These are phyloP conservation scores for Apteryx owenii DNA, from an alignment of 2,113 vertebrate genomes.

Conservation along the genomic window DNA sequence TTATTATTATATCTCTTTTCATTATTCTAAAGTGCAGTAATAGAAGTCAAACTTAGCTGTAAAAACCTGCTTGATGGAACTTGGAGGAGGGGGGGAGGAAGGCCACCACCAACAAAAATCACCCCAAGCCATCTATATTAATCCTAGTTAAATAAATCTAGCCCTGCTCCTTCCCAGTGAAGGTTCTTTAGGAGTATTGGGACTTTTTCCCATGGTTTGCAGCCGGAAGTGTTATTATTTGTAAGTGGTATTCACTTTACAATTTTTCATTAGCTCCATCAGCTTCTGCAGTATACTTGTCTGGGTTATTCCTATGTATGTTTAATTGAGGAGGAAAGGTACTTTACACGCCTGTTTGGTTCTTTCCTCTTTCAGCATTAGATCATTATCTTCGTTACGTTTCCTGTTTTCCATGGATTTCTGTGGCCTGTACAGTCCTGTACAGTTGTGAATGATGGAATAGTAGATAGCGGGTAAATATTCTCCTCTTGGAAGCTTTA, in stretches of 20 bases:
- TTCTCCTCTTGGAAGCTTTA: not conserved
- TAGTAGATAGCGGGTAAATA: not conserved
- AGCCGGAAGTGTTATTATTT: not conserved
- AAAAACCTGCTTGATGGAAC: not conserved
- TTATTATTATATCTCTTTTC: too few relatives aligned
- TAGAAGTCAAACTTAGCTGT: not conserved
- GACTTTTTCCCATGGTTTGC: not conserved
- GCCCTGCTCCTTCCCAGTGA: not conserved
- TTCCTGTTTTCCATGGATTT: not conserved
- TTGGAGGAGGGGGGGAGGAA: too few relatives aligned
- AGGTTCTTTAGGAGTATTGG: not conserved
- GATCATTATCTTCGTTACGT: not conserved
- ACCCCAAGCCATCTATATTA: not conserved
- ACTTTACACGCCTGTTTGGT: not conserved
- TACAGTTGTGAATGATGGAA: not conserved
- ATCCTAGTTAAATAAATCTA: not conserved
- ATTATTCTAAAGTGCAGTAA: too few relatives aligned
- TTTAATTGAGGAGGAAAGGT: not conserved
- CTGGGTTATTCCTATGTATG: not conserved
- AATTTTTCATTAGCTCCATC: not conserved
- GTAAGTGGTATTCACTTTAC: not conserved
- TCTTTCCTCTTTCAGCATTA: not conserved
- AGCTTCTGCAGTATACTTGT: not conserved
- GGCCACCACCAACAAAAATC: not conserved
- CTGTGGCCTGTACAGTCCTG: not conserved